Evolutionary conservation across 2,888 invertebrate genomes (phyloP).

Genomic region (Bedellia somnulentella): DNA sequence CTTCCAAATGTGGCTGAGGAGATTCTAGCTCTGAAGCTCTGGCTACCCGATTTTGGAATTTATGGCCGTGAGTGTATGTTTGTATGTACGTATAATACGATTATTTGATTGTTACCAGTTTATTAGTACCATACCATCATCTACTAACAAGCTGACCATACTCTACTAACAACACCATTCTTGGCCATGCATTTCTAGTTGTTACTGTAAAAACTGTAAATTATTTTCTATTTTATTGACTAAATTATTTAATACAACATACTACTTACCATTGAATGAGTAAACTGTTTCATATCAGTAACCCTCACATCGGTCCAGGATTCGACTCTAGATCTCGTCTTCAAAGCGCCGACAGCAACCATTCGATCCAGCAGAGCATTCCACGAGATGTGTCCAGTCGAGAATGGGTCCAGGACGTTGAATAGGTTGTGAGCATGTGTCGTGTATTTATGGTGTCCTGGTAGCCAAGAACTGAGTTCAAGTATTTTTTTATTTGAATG

Average conservation of each 20-base stretch:
- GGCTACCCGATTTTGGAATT: no score
- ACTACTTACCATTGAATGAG: constrained; percentile 34
- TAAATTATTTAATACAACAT: no score
- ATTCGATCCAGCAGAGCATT: constrained; percentile 29
- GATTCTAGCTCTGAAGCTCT: no score
- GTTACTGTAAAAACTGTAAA: no score
- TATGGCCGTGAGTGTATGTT: no score
- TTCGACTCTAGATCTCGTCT: constrained; percentile 22
- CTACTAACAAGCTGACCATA: no score
- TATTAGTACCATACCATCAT: no score
- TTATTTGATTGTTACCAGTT: not conserved
- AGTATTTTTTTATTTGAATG: no score
- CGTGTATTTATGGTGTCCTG: constrained; percentile 37
- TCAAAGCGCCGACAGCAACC: constrained; percentile 26
- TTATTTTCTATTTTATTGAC: no score
- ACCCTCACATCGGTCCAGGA: constrained; percentile 26
- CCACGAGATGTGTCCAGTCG: constrained; percentile 41
- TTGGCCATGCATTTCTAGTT: not conserved
- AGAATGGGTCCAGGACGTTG: constrained; percentile 30
- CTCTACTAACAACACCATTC: not conserved
- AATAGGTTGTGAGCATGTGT: constrained; percentile 38
- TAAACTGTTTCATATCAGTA: constrained; percentile 18
- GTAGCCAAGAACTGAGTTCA: no score
- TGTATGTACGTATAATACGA: no score
- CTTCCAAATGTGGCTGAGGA: no score